Evolutionary conservation across 1,140 invertebrate species (phyloP), one percentile per base, ranked within the genome.

Genomic region (Orius insidiosus): DNA sequence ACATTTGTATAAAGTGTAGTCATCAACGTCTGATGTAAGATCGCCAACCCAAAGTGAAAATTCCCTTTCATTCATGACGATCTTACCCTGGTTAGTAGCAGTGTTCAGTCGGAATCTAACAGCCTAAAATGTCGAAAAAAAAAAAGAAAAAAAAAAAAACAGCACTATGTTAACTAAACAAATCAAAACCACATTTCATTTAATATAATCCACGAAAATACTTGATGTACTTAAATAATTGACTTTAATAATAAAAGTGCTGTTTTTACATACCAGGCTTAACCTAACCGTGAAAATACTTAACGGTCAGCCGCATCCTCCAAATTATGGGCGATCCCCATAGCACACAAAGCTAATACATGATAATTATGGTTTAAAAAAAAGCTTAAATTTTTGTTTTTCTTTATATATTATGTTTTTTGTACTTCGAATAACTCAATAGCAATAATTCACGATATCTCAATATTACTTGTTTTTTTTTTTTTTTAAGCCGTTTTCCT

Each of bases 21-120:
- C 90, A 68, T 97, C 90, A n/a, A 97, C 88, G 64, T 95, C 89
- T 2, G 84, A 78, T 50, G 81, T 85, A 11, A 96, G 68, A 63
- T 96, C 90, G 15, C 90, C 90, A 47, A 95, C 87, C 86, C 89
- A 96, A 19, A 97, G 76, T 36, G 87, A 92, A 59, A 81, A 93
- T 59, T 95, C 89, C 53, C 84, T 73, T 54, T 90, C 86, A 13
- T 69, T 67, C 15, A 72, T 69, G 11, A 47, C 15, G 14, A 50
- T 48, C 32, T 44, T 45, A 34, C 75, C 85, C 53, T 81, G 84
- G 53, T 78, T 77, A 55, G 80, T 89, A 33, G 86, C 85, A 55
- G 86, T 86, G 59, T 94, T 94, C 35, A 95, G 66, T 47, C 87
- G 77, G 61, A 93, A 94, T 46, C 85, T 66, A 7, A 85, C 78